Evolutionary conservation across 2,113 vertebrate species (phyloP), one percentile per base, ranked within the genome.

Genomic region (Lagenorhynchus albirostris): DNA sequence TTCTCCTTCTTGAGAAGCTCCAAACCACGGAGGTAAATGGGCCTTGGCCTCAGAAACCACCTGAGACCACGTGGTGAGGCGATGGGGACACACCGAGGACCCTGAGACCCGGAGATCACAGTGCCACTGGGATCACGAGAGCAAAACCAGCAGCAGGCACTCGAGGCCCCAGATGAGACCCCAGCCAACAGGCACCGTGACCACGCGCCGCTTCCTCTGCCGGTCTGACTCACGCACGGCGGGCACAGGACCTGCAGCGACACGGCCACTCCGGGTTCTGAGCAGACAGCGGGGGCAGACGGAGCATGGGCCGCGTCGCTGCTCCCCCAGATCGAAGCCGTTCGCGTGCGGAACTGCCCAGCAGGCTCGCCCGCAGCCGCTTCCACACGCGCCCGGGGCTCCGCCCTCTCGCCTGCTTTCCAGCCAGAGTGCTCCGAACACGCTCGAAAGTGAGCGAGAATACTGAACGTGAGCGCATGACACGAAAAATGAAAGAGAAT

Each of bases 231-330:
- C 55, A 23, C 2, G 2, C 23, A 21, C 1, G 2, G 50, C 15
- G 7, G 33, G 33, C 50, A n/a, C 33, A 31, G 76, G 31, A 55
- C 44, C 97, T 84, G 96, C 89, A 94, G 95, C 70, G 10, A 81
- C 47, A 12, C 0, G 10, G 74, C 74, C 50, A 17, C 5, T 53
- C 53, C 31, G 41, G 8, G 47, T n/a, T 62, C 67, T 88, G 25
- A 74, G 41, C 29, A 65, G 38, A 77, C 44, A 41, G 25, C 0
- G 0, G 20, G 9, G 38, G 8, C 26, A 8, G 1, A 65, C 58
- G 26, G 31, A 84, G 26, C 2, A 38, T 6, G 6, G 68, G 4
- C 13, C 1, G 0, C 10, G 1, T 26, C 18, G 13, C 53, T 17
- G 23, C 31, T 44, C 36, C 83, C 62, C 67, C 73, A 31, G 47